phyloP scores from a whole-genome alignment of 2,888 invertebrate genomes.

The Caenorhabditis panamensis region DNA sequence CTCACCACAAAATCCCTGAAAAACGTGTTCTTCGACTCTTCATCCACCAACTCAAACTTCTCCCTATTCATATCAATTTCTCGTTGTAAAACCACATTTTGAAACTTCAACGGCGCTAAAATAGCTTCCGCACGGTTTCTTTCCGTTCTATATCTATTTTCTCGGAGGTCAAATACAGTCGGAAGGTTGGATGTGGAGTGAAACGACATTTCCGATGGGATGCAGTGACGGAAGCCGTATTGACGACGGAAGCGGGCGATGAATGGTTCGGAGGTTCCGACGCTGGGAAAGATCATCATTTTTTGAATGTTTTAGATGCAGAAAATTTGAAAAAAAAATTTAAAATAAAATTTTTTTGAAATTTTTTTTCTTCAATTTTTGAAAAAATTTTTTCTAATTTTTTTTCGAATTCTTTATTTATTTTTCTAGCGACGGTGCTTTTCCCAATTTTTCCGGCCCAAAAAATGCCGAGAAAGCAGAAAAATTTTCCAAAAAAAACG shows the following conservation, averaged over 20 bases:
- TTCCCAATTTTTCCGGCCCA: too few species aligned
- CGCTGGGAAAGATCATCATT: too few species aligned
- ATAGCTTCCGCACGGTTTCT: slow-evolving; percentile 19
- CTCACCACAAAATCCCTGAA: slow-evolving; percentile 41
- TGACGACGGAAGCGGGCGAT: slow-evolving; percentile 13
- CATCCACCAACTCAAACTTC: slow-evolving; percentile 11
- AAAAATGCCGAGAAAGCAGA: too few species aligned
- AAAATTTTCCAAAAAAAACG: too few species aligned
- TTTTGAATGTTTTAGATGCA: too few species aligned
- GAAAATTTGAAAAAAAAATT: background rate
- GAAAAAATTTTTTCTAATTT: too few species aligned
- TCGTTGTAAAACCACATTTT: slow-evolving; percentile 13
- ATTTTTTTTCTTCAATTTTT: too few species aligned
- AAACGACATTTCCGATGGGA: slow-evolving; percentile 45
- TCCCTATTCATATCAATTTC: slow-evolving; percentile 24
- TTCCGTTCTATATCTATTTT: slow-evolving; percentile 17
- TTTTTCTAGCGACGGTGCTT: too few species aligned
- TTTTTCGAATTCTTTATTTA: too few species aligned
- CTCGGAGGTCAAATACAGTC: slow-evolving; percentile 45
- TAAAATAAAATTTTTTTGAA: too few species aligned
- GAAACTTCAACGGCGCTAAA: slow-evolving; percentile 47
- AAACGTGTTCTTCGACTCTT: slow-evolving; percentile 35
- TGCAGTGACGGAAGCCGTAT: slow-evolving; percentile 34
- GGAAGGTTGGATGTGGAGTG: slow-evolving; percentile 46
- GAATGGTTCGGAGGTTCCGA: too few species aligned